Base-by-base conservation (phyloP, 1,140 invertebrate genomes). In the Amphibalanus amphitrite region DNA sequence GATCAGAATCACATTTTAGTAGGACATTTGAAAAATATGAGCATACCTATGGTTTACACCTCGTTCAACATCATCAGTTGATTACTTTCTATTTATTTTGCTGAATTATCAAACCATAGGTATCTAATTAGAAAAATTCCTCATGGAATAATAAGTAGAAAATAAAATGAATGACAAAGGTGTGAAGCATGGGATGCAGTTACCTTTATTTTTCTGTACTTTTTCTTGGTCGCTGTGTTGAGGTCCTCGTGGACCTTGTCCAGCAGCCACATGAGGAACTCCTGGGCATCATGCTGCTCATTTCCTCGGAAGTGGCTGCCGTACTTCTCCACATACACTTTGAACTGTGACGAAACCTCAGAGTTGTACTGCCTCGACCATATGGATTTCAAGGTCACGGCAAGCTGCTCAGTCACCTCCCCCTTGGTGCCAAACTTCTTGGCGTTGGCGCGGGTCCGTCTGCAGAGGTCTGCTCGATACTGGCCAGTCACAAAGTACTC, bases 161-260 rank as follows among this genome's bases (percentile, higher is more conserved):
- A n/a, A n/a, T n/a, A n/a, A n/a, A n/a, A n/a, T n/a, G n/a, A n/a
- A n/a, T n/a, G n/a, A n/a, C n/a, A n/a, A n/a, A n/a, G n/a, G n/a
- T n/a, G n/a, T n/a, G n/a, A n/a, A n/a, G n/a, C n/a, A n/a, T n/a
- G n/a, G n/a, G n/a, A n/a, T n/a, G n/a, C n/a, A n/a, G n/a, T n/a
- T 38, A 93, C 91, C 87, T 94, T 93, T 72, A 93, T 90, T 76
- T 89, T 88, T 83, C 93, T 94, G 80, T 93, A 95, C 80, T 93
- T 93, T 79, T 90, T 91, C 77, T 93, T 94, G 28, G 90, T 90
- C 47, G 91, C 92, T 70, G 88, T 91, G 81, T 95, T 96, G 29
- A 98, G 83, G 81, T 98, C 95, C 82, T 98, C 96, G 82, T 98
- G 95, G 69, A 98, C 91, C 83, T 95, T 94, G 82, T 98, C 95